phyloP scores from a whole-genome alignment of 1,140 invertebrate genomes.

The Penaeus indicus region DNA sequence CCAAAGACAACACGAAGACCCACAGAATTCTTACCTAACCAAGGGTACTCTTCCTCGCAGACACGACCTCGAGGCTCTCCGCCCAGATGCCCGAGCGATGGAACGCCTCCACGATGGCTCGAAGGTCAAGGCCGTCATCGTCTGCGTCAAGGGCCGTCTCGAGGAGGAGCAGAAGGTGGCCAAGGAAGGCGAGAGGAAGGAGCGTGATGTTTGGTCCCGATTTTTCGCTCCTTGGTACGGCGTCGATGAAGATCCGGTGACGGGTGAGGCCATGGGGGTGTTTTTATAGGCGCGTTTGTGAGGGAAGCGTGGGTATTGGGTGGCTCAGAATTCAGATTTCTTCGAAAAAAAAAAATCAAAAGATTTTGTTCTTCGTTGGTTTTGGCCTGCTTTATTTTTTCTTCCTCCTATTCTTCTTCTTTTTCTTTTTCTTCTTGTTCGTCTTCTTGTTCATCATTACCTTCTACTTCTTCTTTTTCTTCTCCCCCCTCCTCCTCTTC shows the following conservation, averaged over 20 bases:
- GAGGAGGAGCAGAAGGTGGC: slow-evolving; percentile 70
- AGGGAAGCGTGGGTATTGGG: too few species aligned
- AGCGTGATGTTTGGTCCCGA: slow-evolving; percentile 73
- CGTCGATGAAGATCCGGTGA: slow-evolving; percentile 76
- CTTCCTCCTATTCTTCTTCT: too few species aligned
- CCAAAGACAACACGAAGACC: too few species aligned
- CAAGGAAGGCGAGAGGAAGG: slow-evolving; percentile 64
- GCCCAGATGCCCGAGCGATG: slow-evolving; percentile 44
- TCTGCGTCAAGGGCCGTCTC: slow-evolving; percentile 65
- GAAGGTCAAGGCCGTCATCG: slow-evolving; percentile 64
- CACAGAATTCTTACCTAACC: not conserved
- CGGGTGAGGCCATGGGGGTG: slow-evolving; percentile 68
- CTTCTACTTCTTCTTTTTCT: too few species aligned
- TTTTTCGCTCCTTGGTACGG: slow-evolving; percentile 77
- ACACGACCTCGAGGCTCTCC: slow-evolving; percentile 23
- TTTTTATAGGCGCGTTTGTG: too few species aligned
- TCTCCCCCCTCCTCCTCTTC: too few species aligned
- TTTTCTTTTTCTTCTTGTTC: too few species aligned
- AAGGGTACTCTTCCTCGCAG: not conserved
- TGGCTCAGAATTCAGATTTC: too few species aligned
- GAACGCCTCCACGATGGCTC: slow-evolving; percentile 41
- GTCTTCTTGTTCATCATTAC: too few species aligned
- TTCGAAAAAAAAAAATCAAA: too few species aligned
- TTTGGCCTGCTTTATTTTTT: too few species aligned
- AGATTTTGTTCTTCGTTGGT: too few species aligned